Conservation (phyloP, 2,113 vertebrate species). For the Xenopus laevis region DNA sequence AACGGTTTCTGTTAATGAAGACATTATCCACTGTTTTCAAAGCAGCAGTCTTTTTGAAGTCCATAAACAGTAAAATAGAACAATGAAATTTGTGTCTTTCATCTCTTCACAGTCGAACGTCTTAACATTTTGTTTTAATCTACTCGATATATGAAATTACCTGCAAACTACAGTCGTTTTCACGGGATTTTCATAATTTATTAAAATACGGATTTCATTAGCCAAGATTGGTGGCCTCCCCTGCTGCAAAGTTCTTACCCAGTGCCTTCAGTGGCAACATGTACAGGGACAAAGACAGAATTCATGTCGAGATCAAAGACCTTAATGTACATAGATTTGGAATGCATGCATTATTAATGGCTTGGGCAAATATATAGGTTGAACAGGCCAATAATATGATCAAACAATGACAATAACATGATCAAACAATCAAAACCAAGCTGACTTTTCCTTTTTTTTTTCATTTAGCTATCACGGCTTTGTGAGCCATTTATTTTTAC, state of each 20-base stretch:
- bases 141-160: conserved; percentile 64
- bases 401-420: conserved; percentile 54
- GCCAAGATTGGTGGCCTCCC: conserved; percentile 45
- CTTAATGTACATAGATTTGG: conserved; percentile 72
- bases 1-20: conserved; percentile 74
- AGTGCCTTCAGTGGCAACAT: conserved; percentile 26
- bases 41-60: conserved; percentile 79
- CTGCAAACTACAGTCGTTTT: conserved; percentile 53
- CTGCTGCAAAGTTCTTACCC: conserved; percentile 48
- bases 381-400: conserved; percentile 62
- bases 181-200: conserved; percentile 53
- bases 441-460: neutral
- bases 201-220: conserved; percentile 55
- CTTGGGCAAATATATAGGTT: conserved; percentile 51
- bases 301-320: conserved; percentile 70
- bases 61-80: conserved; percentile 79
- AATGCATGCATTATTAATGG: conserved; percentile 73
- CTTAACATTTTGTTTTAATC: conserved; percentile 81
- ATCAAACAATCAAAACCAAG: neutral
- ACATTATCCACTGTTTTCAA: conserved; percentile 75
- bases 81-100: conserved; percentile 74
- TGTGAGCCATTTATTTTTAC: neutral
- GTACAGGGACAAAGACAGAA: conserved; percentile 57
- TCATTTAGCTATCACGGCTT: neutral
- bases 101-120: conserved; percentile 67